phyloP scores from a whole-genome alignment of 1,140 invertebrate genomes.

The Drosophila carrolli region DNA sequence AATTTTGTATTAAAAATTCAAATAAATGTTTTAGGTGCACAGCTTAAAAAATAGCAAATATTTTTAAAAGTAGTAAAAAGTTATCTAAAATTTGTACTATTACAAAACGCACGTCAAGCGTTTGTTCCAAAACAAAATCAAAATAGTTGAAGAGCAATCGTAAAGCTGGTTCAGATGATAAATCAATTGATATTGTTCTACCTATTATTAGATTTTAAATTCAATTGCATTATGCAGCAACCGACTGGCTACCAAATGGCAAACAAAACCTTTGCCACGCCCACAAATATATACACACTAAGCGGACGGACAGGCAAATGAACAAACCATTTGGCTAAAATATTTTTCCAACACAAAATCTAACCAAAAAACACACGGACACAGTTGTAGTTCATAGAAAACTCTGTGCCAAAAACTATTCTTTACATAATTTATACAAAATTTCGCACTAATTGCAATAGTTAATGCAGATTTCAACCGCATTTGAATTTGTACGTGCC shows the following conservation, averaged over 20 bases:
- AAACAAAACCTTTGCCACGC: constrained; percentile 24
- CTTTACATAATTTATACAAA: constrained; percentile 81
- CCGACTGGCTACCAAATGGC: constrained; percentile 34
- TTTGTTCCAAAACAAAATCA: neutral
- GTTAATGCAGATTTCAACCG: constrained; percentile 81
- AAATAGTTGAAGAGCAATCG: neutral
- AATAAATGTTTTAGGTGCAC: too few relatives aligned
- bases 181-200: constrained; percentile 10
- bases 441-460: constrained; percentile 82
- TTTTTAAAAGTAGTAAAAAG: too few relatives aligned
- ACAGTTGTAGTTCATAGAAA: constrained; percentile 68
- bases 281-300: constrained; percentile 19
- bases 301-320: constrained; percentile 6
- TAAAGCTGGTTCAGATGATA: neutral
- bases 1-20: too few relatives aligned
- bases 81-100: too few relatives aligned
- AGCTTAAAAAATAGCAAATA: too few relatives aligned
- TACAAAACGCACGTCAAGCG: too few relatives aligned
- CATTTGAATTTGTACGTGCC: constrained; percentile 76
- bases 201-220: constrained; percentile 64
- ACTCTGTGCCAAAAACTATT: constrained; percentile 73
- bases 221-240: constrained; percentile 67
- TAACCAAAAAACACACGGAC: constrained; percentile 31
- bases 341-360: constrained; percentile 44
- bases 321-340: constrained; percentile 44